These are phyloP conservation scores for Steinernema carpocapsae DNA, from an alignment of 2,888 invertebrate species.

Conservation along the genomic window DNA sequence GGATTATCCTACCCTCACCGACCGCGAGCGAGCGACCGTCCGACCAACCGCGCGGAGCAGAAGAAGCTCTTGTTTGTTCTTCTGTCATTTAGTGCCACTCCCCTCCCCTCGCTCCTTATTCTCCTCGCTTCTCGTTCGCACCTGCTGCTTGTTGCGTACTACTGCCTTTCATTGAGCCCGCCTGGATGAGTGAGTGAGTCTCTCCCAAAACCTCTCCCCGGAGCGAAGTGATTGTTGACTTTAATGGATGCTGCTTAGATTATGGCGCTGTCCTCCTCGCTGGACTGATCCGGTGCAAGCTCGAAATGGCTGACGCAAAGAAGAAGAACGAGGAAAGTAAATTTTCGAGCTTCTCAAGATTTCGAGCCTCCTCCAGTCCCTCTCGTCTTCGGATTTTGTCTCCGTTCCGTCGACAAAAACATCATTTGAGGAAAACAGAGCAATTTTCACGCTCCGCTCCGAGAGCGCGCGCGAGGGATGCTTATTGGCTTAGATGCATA, in stretches of 20 bases:
- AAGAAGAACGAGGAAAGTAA: slow-evolving; percentile 23
- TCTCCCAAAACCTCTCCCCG: neutral
- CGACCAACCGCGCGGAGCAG: neutral
- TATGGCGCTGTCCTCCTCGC: slow-evolving; percentile 4
- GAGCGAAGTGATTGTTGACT: slow-evolving; percentile 18
- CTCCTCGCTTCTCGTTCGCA: slow-evolving; percentile 33
- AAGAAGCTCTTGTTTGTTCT: slow-evolving; percentile 33
- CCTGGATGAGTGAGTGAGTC: slow-evolving; percentile 23
- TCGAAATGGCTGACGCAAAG: slow-evolving; percentile 12
- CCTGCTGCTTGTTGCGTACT: slow-evolving; percentile 2
- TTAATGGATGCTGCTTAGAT: neutral
- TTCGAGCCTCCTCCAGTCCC: too few relatives aligned
- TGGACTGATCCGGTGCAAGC: neutral
- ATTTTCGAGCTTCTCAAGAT: neutral
- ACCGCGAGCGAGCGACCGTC: neutral
- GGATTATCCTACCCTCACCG: slow-evolving; percentile 26
- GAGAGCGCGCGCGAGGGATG: neutral
- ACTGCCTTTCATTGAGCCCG: neutral
- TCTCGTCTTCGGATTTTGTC: too few relatives aligned
- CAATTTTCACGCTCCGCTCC: slow-evolving; percentile 13
- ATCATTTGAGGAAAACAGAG: slow-evolving; percentile 16
- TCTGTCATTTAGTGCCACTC: slow-evolving; percentile 31
- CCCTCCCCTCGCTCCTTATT: slow-evolving; percentile 14
- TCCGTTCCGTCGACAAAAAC: neutral
- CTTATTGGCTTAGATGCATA: slow-evolving; percentile 21